Percentiles rank a stretch among this genome's conserved stretches.
These are phyloP conservation scores for Marisa cornuarietis DNA, from an alignment of 1,140 invertebrate species.

Conservation along the genomic window DNA sequence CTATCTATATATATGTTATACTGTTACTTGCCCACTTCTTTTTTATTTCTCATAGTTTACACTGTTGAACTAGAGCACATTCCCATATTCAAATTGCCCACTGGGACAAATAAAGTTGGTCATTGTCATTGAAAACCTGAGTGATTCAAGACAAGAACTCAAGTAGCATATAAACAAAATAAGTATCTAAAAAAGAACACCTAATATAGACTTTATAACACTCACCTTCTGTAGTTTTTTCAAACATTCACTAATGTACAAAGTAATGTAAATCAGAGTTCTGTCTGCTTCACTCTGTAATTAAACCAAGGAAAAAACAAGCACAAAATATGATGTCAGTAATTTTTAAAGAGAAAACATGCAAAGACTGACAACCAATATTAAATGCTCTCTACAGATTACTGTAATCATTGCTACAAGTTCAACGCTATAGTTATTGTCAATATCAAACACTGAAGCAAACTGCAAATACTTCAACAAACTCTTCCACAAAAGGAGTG, in stretches of 20 bases:
- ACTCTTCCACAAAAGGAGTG: background rate
- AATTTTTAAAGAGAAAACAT: background rate
- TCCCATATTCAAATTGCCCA: no score
- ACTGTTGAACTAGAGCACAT: no score
- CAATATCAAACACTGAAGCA: background rate
- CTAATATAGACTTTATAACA: background rate
- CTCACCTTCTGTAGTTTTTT: conserved; percentile 87
- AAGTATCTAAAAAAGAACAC: background rate
- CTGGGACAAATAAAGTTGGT: no score
- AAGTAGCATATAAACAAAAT: background rate
- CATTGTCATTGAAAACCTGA: no score
- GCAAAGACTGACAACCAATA: background rate
- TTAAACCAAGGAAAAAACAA: conserved; percentile 13
- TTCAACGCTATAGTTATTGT: background rate
- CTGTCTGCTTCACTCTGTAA: conserved; percentile 91
- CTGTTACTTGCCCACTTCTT: no score
- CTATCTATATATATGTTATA: no score
- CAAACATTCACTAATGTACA: conserved; percentile 99
- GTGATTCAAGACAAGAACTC: no score
- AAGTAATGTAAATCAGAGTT: conserved; percentile 95
- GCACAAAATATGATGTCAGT: background rate
- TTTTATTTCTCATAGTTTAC: no score
- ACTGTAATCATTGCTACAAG: background rate
- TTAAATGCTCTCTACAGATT: background rate
- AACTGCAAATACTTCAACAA: background rate